These are phyloP conservation scores for Rhegmatorhina hoffmannsi DNA, from an alignment of 2,113 vertebrate genomes.

Conservation along the genomic window DNA sequence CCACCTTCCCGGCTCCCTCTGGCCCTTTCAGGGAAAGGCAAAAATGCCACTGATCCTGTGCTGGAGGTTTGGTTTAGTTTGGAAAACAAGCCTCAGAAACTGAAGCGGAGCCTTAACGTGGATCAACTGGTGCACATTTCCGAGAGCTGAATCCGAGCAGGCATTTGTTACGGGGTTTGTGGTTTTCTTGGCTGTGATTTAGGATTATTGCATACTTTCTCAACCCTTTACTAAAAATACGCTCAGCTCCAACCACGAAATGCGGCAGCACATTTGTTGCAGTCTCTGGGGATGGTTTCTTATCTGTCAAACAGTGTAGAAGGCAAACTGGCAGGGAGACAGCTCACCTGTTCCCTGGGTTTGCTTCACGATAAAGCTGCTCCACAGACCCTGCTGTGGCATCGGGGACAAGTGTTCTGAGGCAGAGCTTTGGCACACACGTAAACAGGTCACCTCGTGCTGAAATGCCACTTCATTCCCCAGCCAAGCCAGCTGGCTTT, in stretches of 20 bases:
- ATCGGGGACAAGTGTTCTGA: slow-evolving; percentile 29
- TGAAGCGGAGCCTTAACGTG: not conserved
- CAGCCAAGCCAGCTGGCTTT: slow-evolving; percentile 84
- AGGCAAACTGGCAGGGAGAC: slow-evolving; percentile 55
- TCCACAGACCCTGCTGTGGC: slow-evolving; percentile 72
- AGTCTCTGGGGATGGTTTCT: slow-evolving; percentile 57
- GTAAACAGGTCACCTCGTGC: slow-evolving; percentile 13
- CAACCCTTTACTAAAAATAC: slow-evolving; percentile 54
- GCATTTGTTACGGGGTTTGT: not conserved
- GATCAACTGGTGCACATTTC: not conserved
- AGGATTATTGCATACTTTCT: slow-evolving; percentile 48
- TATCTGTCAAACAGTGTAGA: slow-evolving; percentile 61
- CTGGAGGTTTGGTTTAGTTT: not conserved
- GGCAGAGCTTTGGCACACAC: not conserved
- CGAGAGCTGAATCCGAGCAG: not conserved
- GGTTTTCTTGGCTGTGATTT: slow-evolving; percentile 60
- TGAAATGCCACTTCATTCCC: slow-evolving; percentile 51
- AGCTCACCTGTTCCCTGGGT: slow-evolving; percentile 82
- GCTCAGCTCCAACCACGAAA: slow-evolving; percentile 50
- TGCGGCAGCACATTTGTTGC: slow-evolving; percentile 58
- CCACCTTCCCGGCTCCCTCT: not conserved
- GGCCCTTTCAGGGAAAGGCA: not conserved
- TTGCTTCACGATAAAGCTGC: slow-evolving; percentile 55
- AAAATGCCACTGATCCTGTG: not conserved
- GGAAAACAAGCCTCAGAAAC: not conserved